phyloP scores from a whole-genome alignment of 2,113 vertebrate species.

The Catagonus wagneri region DNA sequence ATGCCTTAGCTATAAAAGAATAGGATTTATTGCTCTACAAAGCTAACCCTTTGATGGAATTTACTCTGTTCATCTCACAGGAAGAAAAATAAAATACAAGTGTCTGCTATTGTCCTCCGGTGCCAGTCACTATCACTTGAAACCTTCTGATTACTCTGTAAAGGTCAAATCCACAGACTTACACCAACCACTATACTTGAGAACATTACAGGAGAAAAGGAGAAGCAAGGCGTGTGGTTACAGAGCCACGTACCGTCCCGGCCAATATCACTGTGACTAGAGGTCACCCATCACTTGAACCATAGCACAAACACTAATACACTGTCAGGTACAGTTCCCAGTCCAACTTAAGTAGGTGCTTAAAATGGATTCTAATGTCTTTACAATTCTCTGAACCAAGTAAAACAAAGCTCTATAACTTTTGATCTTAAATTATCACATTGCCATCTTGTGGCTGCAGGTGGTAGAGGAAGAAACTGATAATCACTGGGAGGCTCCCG shows the following conservation, averaged over 20 bases:
- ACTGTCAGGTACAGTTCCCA: neutral
- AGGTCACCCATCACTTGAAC: neutral
- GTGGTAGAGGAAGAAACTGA: neutral
- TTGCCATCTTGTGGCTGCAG: constrained; percentile 72
- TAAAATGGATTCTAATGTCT: neutral
- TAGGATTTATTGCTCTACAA: constrained; percentile 36
- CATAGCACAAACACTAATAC: constrained; percentile 2
- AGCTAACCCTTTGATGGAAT: neutral
- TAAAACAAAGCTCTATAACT: neutral
- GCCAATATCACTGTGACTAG: neutral
- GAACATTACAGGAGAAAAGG: neutral
- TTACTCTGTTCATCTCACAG: neutral
- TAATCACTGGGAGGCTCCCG: accelerated
- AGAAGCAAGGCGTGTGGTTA: neutral
- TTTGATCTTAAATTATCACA: neutral
- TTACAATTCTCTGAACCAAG: neutral
- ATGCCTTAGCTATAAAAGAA: constrained; percentile 17
- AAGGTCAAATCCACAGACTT: neutral
- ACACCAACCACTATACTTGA: neutral
- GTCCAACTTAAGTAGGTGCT: constrained; percentile 4
- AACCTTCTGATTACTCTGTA: neutral
- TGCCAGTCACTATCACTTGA: neutral
- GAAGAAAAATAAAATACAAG: constrained; percentile 12
- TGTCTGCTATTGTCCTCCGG: neutral
- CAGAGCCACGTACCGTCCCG: neutral